Percentiles rank a stretch among this genome's conserved stretches.
Conservation (phyloP, 1,140 invertebrate species). For the Drosophila serrata region DNA sequence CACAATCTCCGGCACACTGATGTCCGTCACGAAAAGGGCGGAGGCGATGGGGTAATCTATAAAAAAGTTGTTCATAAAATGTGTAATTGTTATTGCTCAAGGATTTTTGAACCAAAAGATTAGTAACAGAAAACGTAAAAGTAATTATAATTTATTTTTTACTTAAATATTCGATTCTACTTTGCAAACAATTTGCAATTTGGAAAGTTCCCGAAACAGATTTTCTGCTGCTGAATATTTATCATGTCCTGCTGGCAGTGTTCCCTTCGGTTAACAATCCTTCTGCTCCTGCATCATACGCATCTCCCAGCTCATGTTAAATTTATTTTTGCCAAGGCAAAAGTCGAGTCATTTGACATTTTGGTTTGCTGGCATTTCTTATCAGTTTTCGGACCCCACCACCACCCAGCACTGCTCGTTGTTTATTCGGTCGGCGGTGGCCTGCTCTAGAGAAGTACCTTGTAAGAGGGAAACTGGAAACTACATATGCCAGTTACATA, state of each 20-base stretch:
- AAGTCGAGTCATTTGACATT: constrained; percentile 48
- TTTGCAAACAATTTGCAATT: not conserved
- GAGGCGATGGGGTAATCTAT: constrained; percentile 60
- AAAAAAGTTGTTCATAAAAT: not conserved
- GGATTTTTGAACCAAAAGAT: not conserved
- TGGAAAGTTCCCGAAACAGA: not conserved
- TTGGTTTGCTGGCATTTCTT: constrained; percentile 35
- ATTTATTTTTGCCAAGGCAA: constrained; percentile 30
- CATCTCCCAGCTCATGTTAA: constrained; percentile 30
- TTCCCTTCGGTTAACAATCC: constrained; percentile 3
- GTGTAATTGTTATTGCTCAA: not conserved
- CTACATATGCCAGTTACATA: constrained; percentile 56
- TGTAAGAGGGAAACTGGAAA: constrained; percentile 4
- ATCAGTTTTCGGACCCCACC: constrained; percentile 19
- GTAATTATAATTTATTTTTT: not conserved
- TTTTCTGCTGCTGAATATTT: constrained; percentile 9
- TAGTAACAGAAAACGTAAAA: not conserved
- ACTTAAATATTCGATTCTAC: not conserved
- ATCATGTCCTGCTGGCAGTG: not conserved
- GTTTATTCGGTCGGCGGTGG: constrained; percentile 31
- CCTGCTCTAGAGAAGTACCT: constrained; percentile 5
- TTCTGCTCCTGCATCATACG: not conserved
- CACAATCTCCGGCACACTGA: constrained; percentile 86
- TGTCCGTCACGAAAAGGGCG: constrained; percentile 77
- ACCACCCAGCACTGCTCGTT: constrained; percentile 13